A percentile compares a stretch with the other conserved stretches of the same genome.
Evolutionary conservation across 2,888 invertebrate species (phyloP).

Genomic region (Coelinius sp.): DNA sequence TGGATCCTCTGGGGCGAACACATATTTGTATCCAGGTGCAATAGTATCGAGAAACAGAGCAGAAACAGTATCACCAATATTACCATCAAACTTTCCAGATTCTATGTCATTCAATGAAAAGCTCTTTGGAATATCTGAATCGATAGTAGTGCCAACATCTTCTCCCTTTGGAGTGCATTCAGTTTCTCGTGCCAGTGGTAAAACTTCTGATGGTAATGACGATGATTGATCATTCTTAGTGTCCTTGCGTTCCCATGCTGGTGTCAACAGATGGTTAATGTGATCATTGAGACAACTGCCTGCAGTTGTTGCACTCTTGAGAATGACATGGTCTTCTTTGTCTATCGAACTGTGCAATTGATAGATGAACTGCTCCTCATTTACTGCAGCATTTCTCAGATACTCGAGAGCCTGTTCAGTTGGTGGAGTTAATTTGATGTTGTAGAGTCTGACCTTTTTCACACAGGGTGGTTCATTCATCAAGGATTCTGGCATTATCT

Average conservation of each 20-base stretch:
- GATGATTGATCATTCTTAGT: background rate
- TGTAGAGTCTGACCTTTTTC: slow-evolving; percentile 54
- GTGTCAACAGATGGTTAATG: slow-evolving; percentile 54
- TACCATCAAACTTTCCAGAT: slow-evolving; percentile 52
- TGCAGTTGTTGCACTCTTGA: slow-evolving; percentile 38
- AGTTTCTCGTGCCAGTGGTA: background rate
- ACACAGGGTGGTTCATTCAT: slow-evolving; percentile 51
- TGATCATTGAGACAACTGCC: slow-evolving; percentile 57
- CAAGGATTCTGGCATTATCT: slow-evolving; percentile 54
- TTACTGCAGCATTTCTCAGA: slow-evolving; percentile 51
- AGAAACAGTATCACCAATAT: slow-evolving; percentile 48
- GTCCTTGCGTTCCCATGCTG: slow-evolving; percentile 52
- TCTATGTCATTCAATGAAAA: slow-evolving; percentile 52
- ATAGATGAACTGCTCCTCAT: slow-evolving; percentile 52
- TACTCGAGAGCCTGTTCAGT: slow-evolving; percentile 56
- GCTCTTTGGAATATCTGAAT: slow-evolving; percentile 36
- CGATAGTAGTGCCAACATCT: background rate
- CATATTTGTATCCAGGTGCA: slow-evolving; percentile 43
- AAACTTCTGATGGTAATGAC: background rate
- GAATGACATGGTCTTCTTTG: slow-evolving; percentile 52
- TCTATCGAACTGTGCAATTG: slow-evolving; percentile 51
- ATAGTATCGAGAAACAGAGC: slow-evolving; percentile 45
- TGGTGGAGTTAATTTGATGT: slow-evolving; percentile 53
- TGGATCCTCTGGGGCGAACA: slow-evolving; percentile 49
- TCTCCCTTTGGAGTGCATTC: background rate